Evolutionary conservation across 2,797 vertebrate species (phyloP), one percentile per base, ranked within the genome.

Genomic region (Propithecus deckenii): DNA sequence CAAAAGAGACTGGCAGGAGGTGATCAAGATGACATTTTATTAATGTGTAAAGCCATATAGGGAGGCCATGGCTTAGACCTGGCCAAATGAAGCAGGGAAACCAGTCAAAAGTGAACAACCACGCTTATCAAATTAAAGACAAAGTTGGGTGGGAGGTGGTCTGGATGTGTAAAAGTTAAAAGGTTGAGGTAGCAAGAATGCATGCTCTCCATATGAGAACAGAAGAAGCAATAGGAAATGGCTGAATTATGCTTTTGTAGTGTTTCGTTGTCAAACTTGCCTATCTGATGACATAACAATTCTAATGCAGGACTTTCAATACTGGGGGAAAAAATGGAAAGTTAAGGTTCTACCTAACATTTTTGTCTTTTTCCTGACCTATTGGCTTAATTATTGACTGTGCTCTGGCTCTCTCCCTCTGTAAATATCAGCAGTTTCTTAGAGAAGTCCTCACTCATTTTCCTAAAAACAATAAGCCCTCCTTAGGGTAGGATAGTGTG

Each of bases 131-230:
- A 23, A 1, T 46, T 55, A 65, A 65, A 63, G 25, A 7, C 20
- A 67, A 87, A 7, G 4, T 1, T 67, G 32, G 6, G 6, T 0
- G 3, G 4, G 2, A 23, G 4, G 1, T 20, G 18, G n/a, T 2
- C 30, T 43, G 35, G 23, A 28, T 9, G 15, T 43, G 8, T 32
- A 52, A 67, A 59, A 52, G 9, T 30, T 32, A 43, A 59, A 78
- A 75, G 25, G 46, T 17, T 11, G 8, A 65, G 23, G 25, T 7
- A 32, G 10, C 18, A 61, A 30, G 7, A n/a, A 59, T 9, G 50
- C 14, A 28, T 22, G 30, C 9, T 76, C 35, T 69, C 12, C 50
- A 59, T 28, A 22, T 4, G 17, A 30, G 67, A 43, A 75, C n/a
- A 43, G 13, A 78, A 69, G 50, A 35, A 43, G 12, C 1, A 75